phyloP scores from a whole-genome alignment of 1,140 invertebrate species.

The Cylas formicarius region DNA sequence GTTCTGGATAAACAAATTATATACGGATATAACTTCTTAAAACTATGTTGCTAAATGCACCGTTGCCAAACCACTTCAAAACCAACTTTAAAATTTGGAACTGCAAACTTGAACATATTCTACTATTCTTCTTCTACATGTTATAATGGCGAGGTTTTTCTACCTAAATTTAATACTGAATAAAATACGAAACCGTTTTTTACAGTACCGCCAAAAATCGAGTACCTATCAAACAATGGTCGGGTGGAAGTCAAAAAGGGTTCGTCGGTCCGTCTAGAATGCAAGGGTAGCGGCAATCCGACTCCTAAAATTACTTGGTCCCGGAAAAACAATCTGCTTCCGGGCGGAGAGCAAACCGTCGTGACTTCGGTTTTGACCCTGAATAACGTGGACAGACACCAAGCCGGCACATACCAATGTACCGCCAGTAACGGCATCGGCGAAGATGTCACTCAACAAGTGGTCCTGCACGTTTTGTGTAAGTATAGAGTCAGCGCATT shows the following conservation, averaged over 20 bases:
- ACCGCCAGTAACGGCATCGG: slow-evolving; percentile 57
- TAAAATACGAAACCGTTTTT: too few relatives aligned
- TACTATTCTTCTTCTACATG: too few relatives aligned
- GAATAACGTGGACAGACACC: slow-evolving; percentile 49
- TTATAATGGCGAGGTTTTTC: too few relatives aligned
- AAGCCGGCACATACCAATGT: slow-evolving; percentile 56
- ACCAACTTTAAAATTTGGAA: too few relatives aligned
- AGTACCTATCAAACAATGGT: slow-evolving; percentile 50
- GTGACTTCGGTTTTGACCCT: slow-evolving; percentile 45
- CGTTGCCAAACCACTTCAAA: too few relatives aligned
- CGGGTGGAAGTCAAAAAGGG: slow-evolving; percentile 58
- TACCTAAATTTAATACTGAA: too few relatives aligned
- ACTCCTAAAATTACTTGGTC: slow-evolving; percentile 59
- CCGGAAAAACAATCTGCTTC: slow-evolving; percentile 55
- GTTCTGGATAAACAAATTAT: too few relatives aligned
- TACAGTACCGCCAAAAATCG: slow-evolving; percentile 54
- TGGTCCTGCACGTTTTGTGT: slow-evolving; percentile 55
- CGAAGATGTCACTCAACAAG: slow-evolving; percentile 49
- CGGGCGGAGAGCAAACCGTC: slow-evolving; percentile 47
- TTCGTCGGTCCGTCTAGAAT: slow-evolving; percentile 54
- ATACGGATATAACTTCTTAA: too few relatives aligned
- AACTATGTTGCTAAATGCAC: too few relatives aligned
- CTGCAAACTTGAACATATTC: too few relatives aligned
- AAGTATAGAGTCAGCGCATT: too few relatives aligned
- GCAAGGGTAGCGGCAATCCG: slow-evolving; percentile 58